Conservation (phyloP, 2,113 vertebrate species). For the Nesoenas mayeri region DNA sequence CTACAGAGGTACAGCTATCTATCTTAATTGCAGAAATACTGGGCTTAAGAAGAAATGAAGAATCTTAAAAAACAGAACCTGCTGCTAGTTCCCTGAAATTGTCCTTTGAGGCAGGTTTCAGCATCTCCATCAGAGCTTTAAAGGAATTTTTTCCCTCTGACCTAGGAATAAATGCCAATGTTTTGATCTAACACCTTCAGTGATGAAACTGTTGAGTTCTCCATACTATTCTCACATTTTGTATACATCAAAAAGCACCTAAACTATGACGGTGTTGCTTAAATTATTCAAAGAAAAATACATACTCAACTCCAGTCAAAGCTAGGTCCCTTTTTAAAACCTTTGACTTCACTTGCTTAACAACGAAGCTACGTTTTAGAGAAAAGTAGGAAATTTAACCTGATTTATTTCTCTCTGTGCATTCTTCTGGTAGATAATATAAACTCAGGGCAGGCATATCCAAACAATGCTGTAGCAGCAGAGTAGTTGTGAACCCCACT, state of each 20-base stretch:
- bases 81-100: neutral
- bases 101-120: neutral
- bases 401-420: accelerated
- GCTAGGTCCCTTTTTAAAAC: neutral
- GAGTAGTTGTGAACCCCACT: neutral
- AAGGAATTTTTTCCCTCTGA: neutral
- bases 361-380: neutral
- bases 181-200: neutral
- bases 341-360: neutral
- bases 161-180: neutral
- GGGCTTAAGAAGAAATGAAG: neutral
- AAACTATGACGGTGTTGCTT: neutral
- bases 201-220: neutral
- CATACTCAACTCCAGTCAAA: neutral
- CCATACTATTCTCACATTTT: neutral
- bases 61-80: neutral
- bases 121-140: neutral
- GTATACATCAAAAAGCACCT: neutral
- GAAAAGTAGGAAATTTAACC: neutral
- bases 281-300: neutral
- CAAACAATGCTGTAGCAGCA: neutral
- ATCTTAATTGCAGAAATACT: neutral
- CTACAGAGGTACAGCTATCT: neutral
- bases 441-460: neutral
- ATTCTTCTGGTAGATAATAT: accelerated